Evolutionary conservation across 2,113 vertebrate genomes (phyloP).

Genomic region (Vireo altiloquus): DNA sequence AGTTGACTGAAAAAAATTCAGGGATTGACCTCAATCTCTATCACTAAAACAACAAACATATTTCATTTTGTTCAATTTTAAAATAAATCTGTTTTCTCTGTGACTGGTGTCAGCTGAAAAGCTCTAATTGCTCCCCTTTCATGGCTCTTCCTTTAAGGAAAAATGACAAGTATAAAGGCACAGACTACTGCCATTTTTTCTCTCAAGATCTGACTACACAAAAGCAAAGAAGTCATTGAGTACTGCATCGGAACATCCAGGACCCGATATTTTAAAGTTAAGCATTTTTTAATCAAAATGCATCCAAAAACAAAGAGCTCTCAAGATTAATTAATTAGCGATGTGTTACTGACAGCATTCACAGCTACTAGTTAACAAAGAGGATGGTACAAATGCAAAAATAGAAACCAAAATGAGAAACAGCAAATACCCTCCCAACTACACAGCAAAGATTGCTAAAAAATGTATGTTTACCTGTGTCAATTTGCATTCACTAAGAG

Average conservation of each 20-base stretch:
- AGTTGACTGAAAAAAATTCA: neutral
- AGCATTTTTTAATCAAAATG: neutral
- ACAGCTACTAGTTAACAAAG: neutral
- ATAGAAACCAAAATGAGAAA: neutral
- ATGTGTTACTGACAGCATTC: neutral
- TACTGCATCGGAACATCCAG: neutral
- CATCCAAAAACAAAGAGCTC: neutral
- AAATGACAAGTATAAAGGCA: neutral
- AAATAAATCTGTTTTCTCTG: neutral
- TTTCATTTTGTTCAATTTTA: neutral
- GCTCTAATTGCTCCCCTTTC: neutral
- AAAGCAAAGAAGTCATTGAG: neutral
- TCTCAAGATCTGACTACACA: neutral
- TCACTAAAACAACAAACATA: neutral
- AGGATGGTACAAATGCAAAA: neutral
- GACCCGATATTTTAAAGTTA: neutral
- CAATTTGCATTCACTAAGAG: neutral
- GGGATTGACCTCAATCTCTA: neutral
- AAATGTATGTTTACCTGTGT: fast-evolving
- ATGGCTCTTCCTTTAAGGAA: neutral
- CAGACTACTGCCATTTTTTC: neutral
- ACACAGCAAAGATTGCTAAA: neutral
- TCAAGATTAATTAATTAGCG: neutral
- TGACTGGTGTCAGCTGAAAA: neutral
- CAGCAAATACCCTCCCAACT: neutral